phyloP scores from a whole-genome alignment of 2,888 invertebrate genomes.

The Electrophaes corylata region DNA sequence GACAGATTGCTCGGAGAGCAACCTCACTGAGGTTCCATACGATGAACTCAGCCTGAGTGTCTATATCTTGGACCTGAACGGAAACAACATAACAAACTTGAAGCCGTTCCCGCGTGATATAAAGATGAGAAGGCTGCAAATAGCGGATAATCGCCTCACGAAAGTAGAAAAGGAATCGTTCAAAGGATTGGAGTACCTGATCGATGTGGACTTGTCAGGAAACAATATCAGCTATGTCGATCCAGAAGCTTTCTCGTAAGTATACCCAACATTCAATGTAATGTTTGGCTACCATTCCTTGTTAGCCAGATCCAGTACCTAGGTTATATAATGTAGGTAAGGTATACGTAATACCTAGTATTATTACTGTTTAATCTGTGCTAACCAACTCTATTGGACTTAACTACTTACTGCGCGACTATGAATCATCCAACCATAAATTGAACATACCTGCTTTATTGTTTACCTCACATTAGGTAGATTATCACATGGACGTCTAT shows the following conservation, averaged over 20 bases:
- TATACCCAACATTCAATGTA: no score
- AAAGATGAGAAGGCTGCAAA: slow-evolving; percentile 87
- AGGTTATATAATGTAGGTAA: neutral
- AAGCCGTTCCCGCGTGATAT: slow-evolving; percentile 87
- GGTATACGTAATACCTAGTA: neutral
- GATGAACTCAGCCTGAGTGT: slow-evolving; percentile 88
- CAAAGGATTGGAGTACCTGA: slow-evolving; percentile 86
- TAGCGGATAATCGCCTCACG: slow-evolving; percentile 87
- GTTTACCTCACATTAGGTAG: slow-evolving; percentile 46
- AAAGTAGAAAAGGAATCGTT: slow-evolving; percentile 86
- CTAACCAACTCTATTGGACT: slow-evolving; percentile 24
- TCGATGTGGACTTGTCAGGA: slow-evolving; percentile 88
- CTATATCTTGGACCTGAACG: slow-evolving; percentile 88
- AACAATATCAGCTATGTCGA: slow-evolving; percentile 87
- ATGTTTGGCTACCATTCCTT: neutral
- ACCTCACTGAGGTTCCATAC: slow-evolving; percentile 87
- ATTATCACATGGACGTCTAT: slow-evolving; percentile 56
- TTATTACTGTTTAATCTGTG: slow-evolving; percentile 30
- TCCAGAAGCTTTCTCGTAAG: slow-evolving; percentile 87
- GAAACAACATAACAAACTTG: slow-evolving; percentile 86
- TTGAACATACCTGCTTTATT: slow-evolving; percentile 24
- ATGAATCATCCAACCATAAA: slow-evolving; percentile 30
- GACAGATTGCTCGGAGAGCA: slow-evolving; percentile 90
- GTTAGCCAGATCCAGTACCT: neutral
- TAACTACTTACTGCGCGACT: slow-evolving; percentile 13